These are phyloP conservation scores for Gobio occitaniae DNA, from an alignment of 2,797 vertebrate species.

Conservation along the genomic window DNA sequence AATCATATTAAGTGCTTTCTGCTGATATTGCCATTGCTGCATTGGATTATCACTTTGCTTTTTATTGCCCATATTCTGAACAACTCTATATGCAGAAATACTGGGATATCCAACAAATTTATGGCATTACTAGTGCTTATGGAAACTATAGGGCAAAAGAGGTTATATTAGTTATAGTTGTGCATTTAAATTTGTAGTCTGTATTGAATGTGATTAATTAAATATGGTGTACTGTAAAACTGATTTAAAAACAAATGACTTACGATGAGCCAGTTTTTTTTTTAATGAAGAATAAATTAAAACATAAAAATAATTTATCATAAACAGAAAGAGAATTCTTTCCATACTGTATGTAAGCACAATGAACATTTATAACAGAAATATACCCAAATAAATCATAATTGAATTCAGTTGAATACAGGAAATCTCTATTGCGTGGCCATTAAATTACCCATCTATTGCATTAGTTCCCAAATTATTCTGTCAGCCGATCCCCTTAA, in stretches of 20 bases:
- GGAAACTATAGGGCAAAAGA: background rate
- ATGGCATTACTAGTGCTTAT: background rate
- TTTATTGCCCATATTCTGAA: background rate
- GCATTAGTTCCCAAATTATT: too few species aligned
- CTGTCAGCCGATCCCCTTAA: too few species aligned
- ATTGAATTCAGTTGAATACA: too few species aligned
- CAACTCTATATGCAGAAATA: background rate
- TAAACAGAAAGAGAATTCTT: too few species aligned
- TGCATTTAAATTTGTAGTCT: background rate
- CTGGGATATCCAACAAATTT: background rate
- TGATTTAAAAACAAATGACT: too few species aligned
- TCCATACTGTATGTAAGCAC: background rate
- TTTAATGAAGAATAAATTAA: too few species aligned
- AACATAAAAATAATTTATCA: too few species aligned
- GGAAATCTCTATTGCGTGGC: too few species aligned
- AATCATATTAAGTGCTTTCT: background rate
- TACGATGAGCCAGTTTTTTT: too few species aligned
- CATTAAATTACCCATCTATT: background rate
- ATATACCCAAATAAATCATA: too few species aligned
- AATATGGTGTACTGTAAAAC: background rate
- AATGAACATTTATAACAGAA: background rate
- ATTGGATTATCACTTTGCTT: background rate
- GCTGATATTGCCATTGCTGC: background rate
- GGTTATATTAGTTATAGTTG: background rate
- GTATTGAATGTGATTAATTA: background rate